Evolutionary conservation across 2,888 invertebrate genomes (phyloP), one percentile per base, ranked within the genome.

Genomic region (Nysson spinosus): DNA sequence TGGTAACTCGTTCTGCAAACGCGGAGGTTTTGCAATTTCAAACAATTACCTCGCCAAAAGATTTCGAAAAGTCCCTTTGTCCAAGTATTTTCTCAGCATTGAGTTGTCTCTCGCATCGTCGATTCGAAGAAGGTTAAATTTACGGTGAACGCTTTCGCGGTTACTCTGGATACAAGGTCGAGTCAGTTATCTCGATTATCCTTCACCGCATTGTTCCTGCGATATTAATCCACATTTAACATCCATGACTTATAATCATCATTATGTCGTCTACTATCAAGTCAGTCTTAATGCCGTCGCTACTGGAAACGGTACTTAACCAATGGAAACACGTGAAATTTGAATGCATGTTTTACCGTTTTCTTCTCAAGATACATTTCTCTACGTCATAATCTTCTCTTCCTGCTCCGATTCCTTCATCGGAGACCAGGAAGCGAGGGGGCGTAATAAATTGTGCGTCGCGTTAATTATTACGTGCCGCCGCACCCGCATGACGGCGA

Each of bases 401-500:
- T 69, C 65, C 57, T 57, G 49, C 37, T 57, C 50, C 61, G 50
- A 34, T 67, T 63, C 42, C 43, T 42, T 26, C 24, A 14, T 39
- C 35, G 43, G 19, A 6, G 24, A 30, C 35, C 52, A 44, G 49
- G 60, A 69, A 52, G 47, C 30, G 46, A 43, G 43, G 34, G 39
- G 42, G 14, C 24, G 42, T 43, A 52, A 72, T 60, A 66, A 69
- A 76, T 62, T 43, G 58, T 69, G 43, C 35, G 56, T 52, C 50
- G 64, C 46, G 42, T 74, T 72, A 69, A 75, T 69, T 72, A 65
- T 47, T 54, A 62, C 51, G 34, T 62, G 63, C 35, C 35, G 54
- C 52, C 50, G 49, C 49, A 43, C 75, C 75, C 75, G 76, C 75
- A 75, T 75, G 52, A 63, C 51, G 16, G 32, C 28, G 40, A 67